Conservation (phyloP, 2,888 invertebrate species). For the Lamellibrachia columna region DNA sequence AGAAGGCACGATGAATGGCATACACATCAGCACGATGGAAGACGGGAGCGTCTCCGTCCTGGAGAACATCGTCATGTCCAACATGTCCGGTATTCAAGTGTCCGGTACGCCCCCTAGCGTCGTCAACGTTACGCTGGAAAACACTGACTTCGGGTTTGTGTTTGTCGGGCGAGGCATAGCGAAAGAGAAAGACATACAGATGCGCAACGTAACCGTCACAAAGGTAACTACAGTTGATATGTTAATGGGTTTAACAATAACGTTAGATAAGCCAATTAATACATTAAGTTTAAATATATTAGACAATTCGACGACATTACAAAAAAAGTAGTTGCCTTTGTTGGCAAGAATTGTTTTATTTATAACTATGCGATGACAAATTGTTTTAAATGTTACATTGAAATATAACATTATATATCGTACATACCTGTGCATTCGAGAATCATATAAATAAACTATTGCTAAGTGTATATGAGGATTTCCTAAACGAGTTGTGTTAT, state of each 20-base stretch:
- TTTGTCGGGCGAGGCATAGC: constrained; percentile 7
- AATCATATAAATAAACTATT: too few relatives aligned
- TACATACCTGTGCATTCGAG: too few relatives aligned
- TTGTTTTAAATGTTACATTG: too few relatives aligned
- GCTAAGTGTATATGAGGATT: too few relatives aligned
- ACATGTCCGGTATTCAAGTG: not conserved
- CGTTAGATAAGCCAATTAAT: too few relatives aligned
- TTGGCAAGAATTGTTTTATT: too few relatives aligned
- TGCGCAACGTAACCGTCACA: not conserved
- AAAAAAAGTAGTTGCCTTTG: too few relatives aligned
- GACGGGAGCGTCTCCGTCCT: not conserved
- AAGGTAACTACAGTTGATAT: not conserved
- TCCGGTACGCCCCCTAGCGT: constrained; percentile 3
- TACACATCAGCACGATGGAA: not conserved
- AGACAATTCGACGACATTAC: too few relatives aligned
- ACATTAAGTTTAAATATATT: too few relatives aligned
- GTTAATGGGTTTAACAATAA: not conserved
- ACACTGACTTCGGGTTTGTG: not conserved
- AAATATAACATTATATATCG: too few relatives aligned
- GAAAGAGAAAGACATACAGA: not conserved
- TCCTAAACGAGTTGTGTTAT: too few relatives aligned
- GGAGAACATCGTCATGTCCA: not conserved
- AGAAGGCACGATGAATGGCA: not conserved
- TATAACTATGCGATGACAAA: too few relatives aligned
- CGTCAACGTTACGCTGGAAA: constrained; percentile 1